Base-by-base conservation (phyloP, 2,113 vertebrate genomes). In the Ceyx cyanopectus region DNA sequence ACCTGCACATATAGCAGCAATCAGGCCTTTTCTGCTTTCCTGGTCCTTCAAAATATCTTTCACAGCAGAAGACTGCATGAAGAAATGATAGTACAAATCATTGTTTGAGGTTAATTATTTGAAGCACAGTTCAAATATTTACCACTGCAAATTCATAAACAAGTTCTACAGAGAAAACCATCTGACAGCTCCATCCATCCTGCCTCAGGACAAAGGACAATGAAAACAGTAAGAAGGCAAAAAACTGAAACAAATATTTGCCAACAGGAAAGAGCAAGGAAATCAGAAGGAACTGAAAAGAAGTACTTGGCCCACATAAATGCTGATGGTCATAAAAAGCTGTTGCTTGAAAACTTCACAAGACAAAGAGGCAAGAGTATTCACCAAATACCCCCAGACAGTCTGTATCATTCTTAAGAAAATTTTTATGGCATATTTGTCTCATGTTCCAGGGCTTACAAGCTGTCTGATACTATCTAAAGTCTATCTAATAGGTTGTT, bases 1-100 rank as follows among this genome's bases (percentile, higher is more conserved):
- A 99, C 99, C 99, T 98, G 99, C 99, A 96, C 99, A 99, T 97
- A 99, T 99, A 90, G 99, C 99, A 41, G 99, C 99, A 58, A 99
- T 99, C 92, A 99, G 98, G 41, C 99, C 99, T 94, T 99, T 99
- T 92, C 98, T 98, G 95, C 94, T 96, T 81, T 99, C 99, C 95
- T 99, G 99, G 46, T 99, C 99, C 94, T 98, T 98, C 95, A 99
- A 94, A 82, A 99, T 86, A 41, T 99, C 98, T 91, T 98, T 99
- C 97, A 99, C 99, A 46, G 97, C 97, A 61, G 98, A 75, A 56
- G 99, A 99, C 99, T 99, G 92, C 12, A 87, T 68, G 20, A 96
- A 67, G 76, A 89, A 81, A 56, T 6, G 26, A 4, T 17, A 91
- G 40, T 12, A 50, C 12, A 82, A 76, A 27, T 83, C 60, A 74